Evolutionary conservation across 2,888 invertebrate genomes (phyloP), one percentile per base, ranked within the genome.

Genomic region (Timema podura): DNA sequence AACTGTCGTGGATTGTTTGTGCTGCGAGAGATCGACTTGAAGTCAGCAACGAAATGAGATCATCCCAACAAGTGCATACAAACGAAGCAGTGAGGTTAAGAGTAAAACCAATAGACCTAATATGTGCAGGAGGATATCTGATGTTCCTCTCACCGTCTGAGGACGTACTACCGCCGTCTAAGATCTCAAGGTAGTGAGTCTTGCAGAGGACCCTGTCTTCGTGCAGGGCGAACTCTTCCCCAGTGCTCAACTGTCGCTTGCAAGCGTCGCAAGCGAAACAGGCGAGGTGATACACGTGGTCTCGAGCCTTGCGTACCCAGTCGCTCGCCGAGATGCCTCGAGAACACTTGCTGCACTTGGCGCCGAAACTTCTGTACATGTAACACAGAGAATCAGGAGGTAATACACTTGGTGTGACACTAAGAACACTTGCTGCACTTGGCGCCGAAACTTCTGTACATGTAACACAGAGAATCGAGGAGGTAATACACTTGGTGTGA

Each of bases 201-300:
- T 98, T 98, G 86, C 98, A 99, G 74, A 99, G 88, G 71, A 99
- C 92, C 75, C 95, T 85, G 81, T 94, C 93, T 77, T 98, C 96
- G 81, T 96, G 92, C 72, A 98, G 87, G 11, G 98, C 97, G 82
- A 98, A 99, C 85, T 98, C 97, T 82, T 98, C 97, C 6, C 97
- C 97, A 0, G 95, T 96, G 75, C 93, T 93, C 72, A 96, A 85
- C 82, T 96, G 96, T 48, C 95, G 87, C 77, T 95, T 94, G 82
- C 96, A 96, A 72, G 95, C 93, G 82, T 98, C 96, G 83, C 98
- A 98, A 30, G 98, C 96, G 84, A 99, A 99, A 84, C 99, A 99
- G 65, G 98, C 98, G 81, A 99, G 86, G 83, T 99, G 98, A 84
- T 97, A 99, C 48, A 98, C 95, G 81, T 93, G 91, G 79, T 94